These are phyloP conservation scores for Oreochromis aureus DNA, from an alignment of 2,113 vertebrate genomes.

Conservation along the genomic window DNA sequence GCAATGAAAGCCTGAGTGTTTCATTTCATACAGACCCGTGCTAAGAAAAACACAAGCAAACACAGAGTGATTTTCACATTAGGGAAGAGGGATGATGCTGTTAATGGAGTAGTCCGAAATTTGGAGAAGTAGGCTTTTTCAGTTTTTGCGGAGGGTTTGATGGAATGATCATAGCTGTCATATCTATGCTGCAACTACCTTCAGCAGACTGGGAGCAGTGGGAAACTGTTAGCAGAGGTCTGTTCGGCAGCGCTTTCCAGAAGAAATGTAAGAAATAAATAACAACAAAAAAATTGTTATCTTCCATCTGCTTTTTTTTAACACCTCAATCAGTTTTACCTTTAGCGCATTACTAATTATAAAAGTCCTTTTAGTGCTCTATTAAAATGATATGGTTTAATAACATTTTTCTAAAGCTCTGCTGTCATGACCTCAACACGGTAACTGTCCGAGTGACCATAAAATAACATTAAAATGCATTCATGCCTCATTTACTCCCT, in stretches of 20 bases:
- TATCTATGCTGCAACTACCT: not conserved
- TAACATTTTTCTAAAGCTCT: not conserved
- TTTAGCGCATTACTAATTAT: not conserved
- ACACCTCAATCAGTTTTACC: not conserved
- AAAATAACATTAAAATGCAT: not conserved
- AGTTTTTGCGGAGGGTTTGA: not conserved
- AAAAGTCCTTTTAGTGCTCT: not conserved
- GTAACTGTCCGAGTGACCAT: not conserved
- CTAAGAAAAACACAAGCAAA: slow-evolving; percentile 13
- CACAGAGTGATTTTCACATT: not conserved
- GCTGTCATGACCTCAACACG: not conserved
- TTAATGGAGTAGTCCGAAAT: not conserved
- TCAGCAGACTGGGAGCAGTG: not conserved
- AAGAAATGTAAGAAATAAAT: not conserved
- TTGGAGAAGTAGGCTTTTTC: not conserved
- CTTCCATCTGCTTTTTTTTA: not conserved
- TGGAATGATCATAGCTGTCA: not conserved
- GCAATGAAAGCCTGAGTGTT: slow-evolving; percentile 38
- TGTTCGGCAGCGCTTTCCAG: not conserved
- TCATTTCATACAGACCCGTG: slow-evolving; percentile 10
- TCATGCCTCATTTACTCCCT: not conserved
- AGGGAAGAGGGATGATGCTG: not conserved
- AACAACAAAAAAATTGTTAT: not conserved
- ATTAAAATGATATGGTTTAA: not conserved
- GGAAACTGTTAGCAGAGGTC: not conserved